Evolutionary conservation across 2,888 invertebrate genomes (phyloP), one percentile per base, ranked within the genome.

Genomic region (Leptura quadrifasciata): DNA sequence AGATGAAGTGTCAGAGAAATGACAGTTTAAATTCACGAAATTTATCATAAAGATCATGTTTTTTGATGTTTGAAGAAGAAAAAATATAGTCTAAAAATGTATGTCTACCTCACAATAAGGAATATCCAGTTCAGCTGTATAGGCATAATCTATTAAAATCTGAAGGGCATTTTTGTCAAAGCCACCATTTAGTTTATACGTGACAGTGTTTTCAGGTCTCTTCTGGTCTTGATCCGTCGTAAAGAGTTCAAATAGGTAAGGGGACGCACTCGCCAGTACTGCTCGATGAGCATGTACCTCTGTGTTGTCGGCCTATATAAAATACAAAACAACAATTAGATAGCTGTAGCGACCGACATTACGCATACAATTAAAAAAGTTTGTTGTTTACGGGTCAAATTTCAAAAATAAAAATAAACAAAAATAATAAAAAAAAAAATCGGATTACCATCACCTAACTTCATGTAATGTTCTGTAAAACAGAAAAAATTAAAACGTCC

Each of bases 201-300:
- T 91, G 69, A 92, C 88, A 65, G 90, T 87, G 83, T 90, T 91
- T 81, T 91, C 91, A 61, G 80, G 87, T 83, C 88, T 86, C 76
- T 88, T 89, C 87, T 83, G 88, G 73, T 92, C 91, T 80, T 91
- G 90, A 81, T 93, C 91, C 58, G 90, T 89, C 76, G 92, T 91
- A 88, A 96, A 94, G 84, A 94, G 89, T 84, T 95, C 94, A 86
- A 95, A 94, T 79, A 96, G 91, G 88, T 94, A 94, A 5, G 95
- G 94, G 81, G 95, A 95, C 64, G 93, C 93, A 81, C 95, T 94
- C 4, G 95, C 95, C 83, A 96, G 90, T 76, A 96, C 94, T 68
- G 95, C 95, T 82, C 94, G 91, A 88, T 97, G 97, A 15, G 94
- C 94, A 79, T 93, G 92, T 67, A 95, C 91, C 88, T 96, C 96